Evolutionary conservation across 2,888 invertebrate species (phyloP), one percentile per base, ranked within the genome.

Genomic region (Tetrapedia diversipes): DNA sequence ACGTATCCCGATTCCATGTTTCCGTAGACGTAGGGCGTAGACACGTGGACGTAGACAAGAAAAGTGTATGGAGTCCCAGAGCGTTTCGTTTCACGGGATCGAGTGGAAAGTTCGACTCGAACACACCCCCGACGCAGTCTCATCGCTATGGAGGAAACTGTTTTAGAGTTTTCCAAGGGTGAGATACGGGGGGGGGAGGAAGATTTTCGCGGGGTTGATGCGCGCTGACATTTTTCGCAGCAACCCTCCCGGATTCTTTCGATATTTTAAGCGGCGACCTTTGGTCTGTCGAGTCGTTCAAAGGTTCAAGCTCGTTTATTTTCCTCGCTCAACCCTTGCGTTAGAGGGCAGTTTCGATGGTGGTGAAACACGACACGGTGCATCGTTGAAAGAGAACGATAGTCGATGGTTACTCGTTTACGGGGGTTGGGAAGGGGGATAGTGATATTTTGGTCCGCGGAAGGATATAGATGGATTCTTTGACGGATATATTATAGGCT

Each of bases 181-280:
- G 16, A 4, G 14, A 1, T n/a, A 2, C 6, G 6, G 1, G 16
- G 29, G 11, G 16, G 27, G 27, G n/a, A 14, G 57, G 37, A 65
- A 24, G 22, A 32, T 37, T 45, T 45, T 22, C 49, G 57, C 41
- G 54, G 24, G 8, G 16, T 32, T 24, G 32, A 59, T 19, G 37
- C 60, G 22, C 32, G 32, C 2, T 68, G 72, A 72, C 72, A 72
- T 72, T 72, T 61, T 27, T 61, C 68, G n/a, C n/a, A 61, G 34
- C 24, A 29, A 0, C 24, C 10, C 7, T 14, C 22, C 16, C n/a
- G n/a, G 59, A 29, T 43, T 32, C 43, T 27, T n/a, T 59, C 54
- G 29, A 41, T 66, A 80, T 49, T 76, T 68, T 80, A 65, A 57
- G 39, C 68, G 37, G 49, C 61, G 71, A 80, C 80, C 80, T 80